Conservation (phyloP, 2,797 vertebrate species). For the Ctenosaura bakeri region DNA sequence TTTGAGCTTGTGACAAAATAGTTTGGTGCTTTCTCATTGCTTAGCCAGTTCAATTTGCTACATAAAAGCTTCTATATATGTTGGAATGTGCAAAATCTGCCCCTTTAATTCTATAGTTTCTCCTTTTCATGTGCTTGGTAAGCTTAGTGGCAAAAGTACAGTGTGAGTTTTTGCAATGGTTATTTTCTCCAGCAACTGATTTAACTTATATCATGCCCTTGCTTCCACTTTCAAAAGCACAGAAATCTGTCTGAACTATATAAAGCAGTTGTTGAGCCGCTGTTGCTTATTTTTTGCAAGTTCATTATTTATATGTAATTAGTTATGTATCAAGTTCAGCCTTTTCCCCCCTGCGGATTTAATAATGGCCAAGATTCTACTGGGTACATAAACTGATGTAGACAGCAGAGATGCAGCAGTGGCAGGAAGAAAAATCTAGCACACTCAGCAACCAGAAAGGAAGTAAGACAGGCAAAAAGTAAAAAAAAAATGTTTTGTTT, state of each 20-base stretch:
- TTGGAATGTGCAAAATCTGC: neutral
- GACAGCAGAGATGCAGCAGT: no score
- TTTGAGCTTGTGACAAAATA: slow-evolving; percentile 8
- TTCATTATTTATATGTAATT: neutral
- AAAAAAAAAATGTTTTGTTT: no score
- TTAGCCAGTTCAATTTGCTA: neutral
- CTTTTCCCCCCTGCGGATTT: no score
- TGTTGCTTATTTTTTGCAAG: neutral
- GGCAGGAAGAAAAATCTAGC: no score
- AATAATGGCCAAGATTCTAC: no score
- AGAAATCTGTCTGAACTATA: neutral
- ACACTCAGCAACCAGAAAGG: no score
- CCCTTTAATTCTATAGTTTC: neutral
- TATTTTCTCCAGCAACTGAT: neutral
- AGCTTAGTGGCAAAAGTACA: neutral
- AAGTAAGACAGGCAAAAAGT: no score
- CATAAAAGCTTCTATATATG: neutral
- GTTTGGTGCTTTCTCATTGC: neutral
- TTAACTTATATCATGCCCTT: neutral
- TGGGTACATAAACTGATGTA: no score
- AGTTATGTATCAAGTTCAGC: no score
- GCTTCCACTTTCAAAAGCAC: neutral
- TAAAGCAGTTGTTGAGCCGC: neutral
- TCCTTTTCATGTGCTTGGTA: neutral
- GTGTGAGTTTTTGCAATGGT: neutral